Evolutionary conservation across 2,113 vertebrate genomes (phyloP).

Genomic region (Maccullochella peelii): DNA sequence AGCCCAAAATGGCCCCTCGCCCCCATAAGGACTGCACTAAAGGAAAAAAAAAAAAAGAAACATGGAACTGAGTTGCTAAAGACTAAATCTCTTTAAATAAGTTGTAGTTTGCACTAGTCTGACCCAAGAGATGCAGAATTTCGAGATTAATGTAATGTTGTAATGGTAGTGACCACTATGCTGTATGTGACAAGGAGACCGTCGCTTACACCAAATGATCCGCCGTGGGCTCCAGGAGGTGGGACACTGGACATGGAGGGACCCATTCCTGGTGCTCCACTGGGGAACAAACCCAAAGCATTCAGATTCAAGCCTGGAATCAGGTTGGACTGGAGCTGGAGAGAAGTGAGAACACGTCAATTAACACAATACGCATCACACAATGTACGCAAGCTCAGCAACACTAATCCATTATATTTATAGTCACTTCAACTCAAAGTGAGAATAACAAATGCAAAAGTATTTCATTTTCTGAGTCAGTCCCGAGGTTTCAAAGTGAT

Average conservation of each 20-base stretch:
- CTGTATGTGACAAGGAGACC: neutral
- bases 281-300: slow-evolving; percentile 96
- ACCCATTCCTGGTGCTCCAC: slow-evolving; percentile 90
- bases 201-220: slow-evolving; percentile 93
- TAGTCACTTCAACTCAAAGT: neutral
- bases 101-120: neutral
- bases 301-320: slow-evolving; percentile 99
- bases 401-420: neutral
- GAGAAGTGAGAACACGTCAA: neutral
- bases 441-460: neutral
- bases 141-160: neutral
- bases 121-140: slow-evolving; percentile 13
- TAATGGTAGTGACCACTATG: neutral
- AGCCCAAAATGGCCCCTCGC: slow-evolving; percentile 82
- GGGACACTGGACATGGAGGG: slow-evolving; percentile 90
- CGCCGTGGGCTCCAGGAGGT: slow-evolving; percentile 89
- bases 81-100: slow-evolving; percentile 3
- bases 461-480: neutral
- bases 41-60: slow-evolving; percentile 77
- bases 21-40: slow-evolving; percentile 83
- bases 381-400: neutral
- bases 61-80: slow-evolving; percentile 58
- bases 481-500: neutral
- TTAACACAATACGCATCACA: slow-evolving; percentile 11
- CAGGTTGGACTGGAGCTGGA: slow-evolving; percentile 98